These are phyloP conservation scores for Metacarcinus magister DNA, from an alignment of 2,888 invertebrate species.

Conservation along the genomic window DNA sequence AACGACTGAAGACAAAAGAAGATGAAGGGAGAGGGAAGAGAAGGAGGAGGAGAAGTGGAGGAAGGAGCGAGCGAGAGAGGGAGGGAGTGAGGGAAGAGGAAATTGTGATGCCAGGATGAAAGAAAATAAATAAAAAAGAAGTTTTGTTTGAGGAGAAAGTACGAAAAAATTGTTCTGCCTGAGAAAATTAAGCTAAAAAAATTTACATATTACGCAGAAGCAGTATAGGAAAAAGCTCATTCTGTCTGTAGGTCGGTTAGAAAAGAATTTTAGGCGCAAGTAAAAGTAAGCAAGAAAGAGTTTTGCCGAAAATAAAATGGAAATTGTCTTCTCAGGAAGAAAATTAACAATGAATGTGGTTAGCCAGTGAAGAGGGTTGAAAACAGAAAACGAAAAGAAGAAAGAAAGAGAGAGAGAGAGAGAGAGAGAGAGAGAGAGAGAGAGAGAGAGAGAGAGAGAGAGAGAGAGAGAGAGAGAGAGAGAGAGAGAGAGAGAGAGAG, in stretches of 20 bases:
- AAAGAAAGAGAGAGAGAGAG: background rate
- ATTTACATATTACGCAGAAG: background rate
- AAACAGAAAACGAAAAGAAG: background rate
- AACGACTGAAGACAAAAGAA: background rate
- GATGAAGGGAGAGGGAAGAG: background rate
- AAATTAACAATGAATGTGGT: background rate
- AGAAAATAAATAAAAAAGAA: no score
- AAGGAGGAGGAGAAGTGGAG: no score
- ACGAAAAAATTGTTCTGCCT: no score
- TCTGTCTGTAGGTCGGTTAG: background rate
- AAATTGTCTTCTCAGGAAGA: background rate
- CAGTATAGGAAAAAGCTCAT: background rate
- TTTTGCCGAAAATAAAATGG: background rate
- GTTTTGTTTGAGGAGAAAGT: no score
- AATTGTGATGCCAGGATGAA: background rate
- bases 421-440: background rate
- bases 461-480: no score
- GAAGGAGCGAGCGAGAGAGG: background rate
- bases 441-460: no score
- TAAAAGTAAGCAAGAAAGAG: background rate
- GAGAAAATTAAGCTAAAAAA: background rate
- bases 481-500: no score
- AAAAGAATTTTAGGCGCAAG: background rate
- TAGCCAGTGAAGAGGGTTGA: background rate
- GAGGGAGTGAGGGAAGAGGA: background rate